A percentile compares a stretch with the other conserved stretches of the same genome.
Conservation (phyloP, 2,888 invertebrate genomes). For the Drosophila recens region DNA sequence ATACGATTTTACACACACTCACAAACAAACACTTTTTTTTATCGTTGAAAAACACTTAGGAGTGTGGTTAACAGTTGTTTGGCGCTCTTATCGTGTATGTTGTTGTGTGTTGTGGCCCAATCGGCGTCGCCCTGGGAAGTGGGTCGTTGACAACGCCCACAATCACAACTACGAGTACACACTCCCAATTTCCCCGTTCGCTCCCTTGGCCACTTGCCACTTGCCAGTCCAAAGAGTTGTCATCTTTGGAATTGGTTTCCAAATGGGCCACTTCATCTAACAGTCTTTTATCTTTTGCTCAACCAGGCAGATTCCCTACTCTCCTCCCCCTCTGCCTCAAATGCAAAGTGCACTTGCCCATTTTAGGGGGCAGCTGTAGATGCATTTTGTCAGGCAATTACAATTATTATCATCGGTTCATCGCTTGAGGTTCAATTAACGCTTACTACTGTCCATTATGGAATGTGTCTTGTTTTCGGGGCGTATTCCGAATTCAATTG, state of each 20-base stretch:
- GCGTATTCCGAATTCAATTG: conserved; percentile 69
- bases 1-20: conserved; percentile 53
- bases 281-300: conserved; percentile 3
- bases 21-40: conserved; percentile 42
- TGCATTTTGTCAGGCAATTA: conserved; percentile 66
- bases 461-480: conserved; percentile 57
- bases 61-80: conserved; percentile 61
- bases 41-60: conserved; percentile 68
- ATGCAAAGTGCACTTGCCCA: conserved; percentile 58
- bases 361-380: conserved; percentile 44
- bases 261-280: conserved; percentile 25
- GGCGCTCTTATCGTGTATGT: conserved; percentile 62
- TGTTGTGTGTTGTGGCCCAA: conserved; percentile 61
- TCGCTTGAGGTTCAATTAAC: conserved; percentile 81
- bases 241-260: conserved; percentile 27
- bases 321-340: background rate
- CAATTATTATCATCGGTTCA: conserved; percentile 63
- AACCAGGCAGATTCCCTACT: conserved; percentile 1
- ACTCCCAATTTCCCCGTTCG: background rate
- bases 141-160: conserved; percentile 74
- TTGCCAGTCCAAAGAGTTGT: conserved; percentile 11
- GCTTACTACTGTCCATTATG: conserved; percentile 78
- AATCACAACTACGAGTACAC: conserved; percentile 22
- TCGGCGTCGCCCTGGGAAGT: conserved; percentile 76
- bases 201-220: background rate